Conservation (phyloP, 2,888 invertebrate species). For the Drosophila antonietae region DNA sequence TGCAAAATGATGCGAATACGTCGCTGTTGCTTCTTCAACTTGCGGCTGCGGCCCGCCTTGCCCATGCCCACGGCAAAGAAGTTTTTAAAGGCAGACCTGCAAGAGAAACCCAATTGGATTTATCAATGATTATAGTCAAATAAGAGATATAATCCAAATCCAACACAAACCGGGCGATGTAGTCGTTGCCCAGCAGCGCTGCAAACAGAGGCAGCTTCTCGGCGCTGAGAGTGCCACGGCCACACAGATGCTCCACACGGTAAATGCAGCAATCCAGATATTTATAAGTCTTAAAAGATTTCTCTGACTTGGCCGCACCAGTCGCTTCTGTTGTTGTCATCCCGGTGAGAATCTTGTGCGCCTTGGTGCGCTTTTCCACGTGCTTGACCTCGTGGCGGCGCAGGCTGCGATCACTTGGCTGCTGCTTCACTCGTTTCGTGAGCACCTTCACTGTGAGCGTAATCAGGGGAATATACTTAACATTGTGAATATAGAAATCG, state of each 20-base stretch:
- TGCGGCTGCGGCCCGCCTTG: slow-evolving; percentile 76
- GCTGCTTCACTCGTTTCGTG: slow-evolving; percentile 64
- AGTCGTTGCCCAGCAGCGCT: slow-evolving; percentile 95
- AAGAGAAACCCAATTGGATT: neutral
- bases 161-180: slow-evolving; percentile 86
- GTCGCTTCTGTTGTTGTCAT: slow-evolving; percentile 37
- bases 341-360: slow-evolving; percentile 66
- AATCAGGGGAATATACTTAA: slow-evolving; percentile 91
- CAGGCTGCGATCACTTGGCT: slow-evolving; percentile 30
- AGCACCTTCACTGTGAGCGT: slow-evolving; percentile 87
- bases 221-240: slow-evolving; percentile 87
- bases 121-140: neutral
- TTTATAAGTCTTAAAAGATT: slow-evolving; percentile 70
- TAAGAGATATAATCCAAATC: too few species aligned
- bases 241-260: slow-evolving; percentile 88
- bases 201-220: slow-evolving; percentile 91
- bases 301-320: neutral
- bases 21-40: slow-evolving; percentile 87
- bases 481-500: slow-evolving; percentile 96
- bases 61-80: slow-evolving; percentile 88
- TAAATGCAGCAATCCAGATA: slow-evolving; percentile 89
- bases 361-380: slow-evolving; percentile 79
- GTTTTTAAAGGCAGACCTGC: slow-evolving; percentile 86
- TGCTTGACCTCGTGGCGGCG: slow-evolving; percentile 76
- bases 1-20: slow-evolving; percentile 89